Evolutionary conservation across 2,888 invertebrate species (phyloP), one percentile per base, ranked within the genome.

Genomic region (Hypercompe scribonia): DNA sequence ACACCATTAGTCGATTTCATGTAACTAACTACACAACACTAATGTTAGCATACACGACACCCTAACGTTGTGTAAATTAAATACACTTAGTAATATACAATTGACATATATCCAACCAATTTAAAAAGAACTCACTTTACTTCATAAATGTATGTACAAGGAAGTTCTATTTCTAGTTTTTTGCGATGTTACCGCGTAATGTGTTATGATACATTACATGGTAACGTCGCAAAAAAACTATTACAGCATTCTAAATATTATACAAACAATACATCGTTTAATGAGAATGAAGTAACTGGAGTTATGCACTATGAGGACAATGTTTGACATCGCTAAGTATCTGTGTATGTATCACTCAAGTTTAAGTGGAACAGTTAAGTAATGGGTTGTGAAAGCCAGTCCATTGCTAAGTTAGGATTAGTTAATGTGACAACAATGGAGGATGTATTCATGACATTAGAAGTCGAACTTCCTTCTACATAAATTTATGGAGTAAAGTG

Each of bases 281-380:
- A 75, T 78, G 69, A n/a, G 76, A 75, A 77, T 84, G 81, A 84
- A 82, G 84, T 84, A 82, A 84, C 75, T 77, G 73, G 73, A 76
- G 76, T 80, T 75, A 79, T 81, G 76, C 70, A 76, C 73, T 71
- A n/a, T 68, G 76, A 70, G 77, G 84, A 82, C 80, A 84, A 82
- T 82, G 79, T 78, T 67, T 75, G 70, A 69, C 65, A 68, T 68
- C 50, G 70, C 76, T 76, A 69, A 61, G 46, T 61, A 61, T 18
- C 61, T n/a, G 13, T 39, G 34, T 70, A 77, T 66, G 78, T 78
- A 73, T 72, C 76, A 74, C 78, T 78, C 78, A 82, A 84, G 84
- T 80, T 83, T 81, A 88, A 87, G 77, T 83, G 65, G 84, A 81
- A 82, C 84, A 72, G 78, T 86, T 84, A 85, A 83, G 83, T 81